Evolutionary conservation across 1,140 invertebrate genomes (phyloP), one percentile per base, ranked within the genome.

Genomic region (Drosophila biarmipes): DNA sequence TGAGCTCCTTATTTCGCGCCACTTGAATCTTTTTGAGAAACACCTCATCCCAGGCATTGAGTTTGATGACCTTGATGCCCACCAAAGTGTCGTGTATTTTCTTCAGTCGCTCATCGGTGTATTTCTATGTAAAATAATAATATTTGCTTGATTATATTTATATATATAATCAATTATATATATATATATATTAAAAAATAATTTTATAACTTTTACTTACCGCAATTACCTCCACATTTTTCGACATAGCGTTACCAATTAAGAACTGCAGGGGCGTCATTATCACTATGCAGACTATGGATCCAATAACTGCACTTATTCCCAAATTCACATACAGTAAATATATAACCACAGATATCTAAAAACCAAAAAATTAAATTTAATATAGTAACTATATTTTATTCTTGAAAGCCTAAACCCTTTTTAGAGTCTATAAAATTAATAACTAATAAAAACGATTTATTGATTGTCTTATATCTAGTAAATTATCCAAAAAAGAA

Each of bases 21-120:
- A 92, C 91, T 51, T 94, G 92, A 73, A 97, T 95, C 78, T 94
- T 94, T 61, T 95, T 92, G 17, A 94, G 92, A 82, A 96, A 97
- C 2, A 95, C 92, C 37, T 94, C 93, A 92, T 97, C 97, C 97
- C 96, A 97, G 12, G 95, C 96, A 85, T 96, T 95, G 4, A 98
- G 92, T 85, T 98, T 98, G 11, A 98, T 94, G 4, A 97, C 93
- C 91, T 95, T 95, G 15, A 97, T 97, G 6, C 96, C 96, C 87
- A 97, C 95, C 29, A 98, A 92, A 48, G 96, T 94, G 92, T 97
- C 97, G 62, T 96, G 96, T 38, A 96, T 95, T 89, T 95, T 94
- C 46, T 95, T 94, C 37, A 97, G 92, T 35, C 97, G 93, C 67
- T 95, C 94, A 90, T 98, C 97, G 17, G 95, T 95, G 42, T 93